Evolutionary conservation across 1,140 invertebrate genomes (phyloP).

Genomic region (Ips typographus): DNA sequence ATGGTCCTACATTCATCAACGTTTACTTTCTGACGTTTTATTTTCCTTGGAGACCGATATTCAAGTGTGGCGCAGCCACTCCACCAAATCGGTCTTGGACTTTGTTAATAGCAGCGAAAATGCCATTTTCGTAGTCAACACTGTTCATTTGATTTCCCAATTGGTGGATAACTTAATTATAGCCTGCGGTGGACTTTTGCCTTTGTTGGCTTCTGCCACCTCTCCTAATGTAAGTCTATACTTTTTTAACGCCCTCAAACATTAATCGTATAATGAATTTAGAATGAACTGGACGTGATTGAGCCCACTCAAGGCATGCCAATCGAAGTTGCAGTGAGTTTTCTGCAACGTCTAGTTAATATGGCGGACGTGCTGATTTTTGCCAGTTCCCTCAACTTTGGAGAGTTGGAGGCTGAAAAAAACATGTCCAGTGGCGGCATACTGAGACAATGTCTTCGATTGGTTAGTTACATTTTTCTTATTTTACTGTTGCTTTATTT

Average conservation of each 20-base stretch:
- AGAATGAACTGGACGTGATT: slow-evolving; percentile 98
- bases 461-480: slow-evolving; percentile 66
- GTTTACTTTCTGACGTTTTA: slow-evolving; percentile 93
- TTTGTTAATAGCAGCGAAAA: slow-evolving; percentile 98
- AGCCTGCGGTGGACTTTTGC: slow-evolving; percentile 95
- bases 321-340: slow-evolving; percentile 95
- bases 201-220: slow-evolving; percentile 94
- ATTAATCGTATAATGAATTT: slow-evolving; percentile 7
- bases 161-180: slow-evolving; percentile 98
- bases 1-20: slow-evolving; percentile 98
- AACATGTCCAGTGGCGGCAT: slow-evolving; percentile 99
- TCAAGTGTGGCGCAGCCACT: slow-evolving; percentile 86
- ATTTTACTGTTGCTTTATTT: not conserved
- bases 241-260: not conserved
- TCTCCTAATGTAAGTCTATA: slow-evolving; percentile 88
- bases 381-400: slow-evolving; percentile 95
- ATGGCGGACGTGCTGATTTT: slow-evolving; percentile 99
- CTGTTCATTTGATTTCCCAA: slow-evolving; percentile 98
- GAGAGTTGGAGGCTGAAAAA: slow-evolving; percentile 97
- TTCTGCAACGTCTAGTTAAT: slow-evolving; percentile 94
- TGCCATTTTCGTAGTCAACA: slow-evolving; percentile 98
- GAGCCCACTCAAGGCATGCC: slow-evolving; percentile 98
- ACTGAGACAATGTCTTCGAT: slow-evolving; percentile 89
- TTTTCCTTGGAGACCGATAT: slow-evolving; percentile 98
- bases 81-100: slow-evolving; percentile 94